These are phyloP conservation scores for Lochmaea crataegi DNA, from an alignment of 2,888 invertebrate species.

Conservation along the genomic window DNA sequence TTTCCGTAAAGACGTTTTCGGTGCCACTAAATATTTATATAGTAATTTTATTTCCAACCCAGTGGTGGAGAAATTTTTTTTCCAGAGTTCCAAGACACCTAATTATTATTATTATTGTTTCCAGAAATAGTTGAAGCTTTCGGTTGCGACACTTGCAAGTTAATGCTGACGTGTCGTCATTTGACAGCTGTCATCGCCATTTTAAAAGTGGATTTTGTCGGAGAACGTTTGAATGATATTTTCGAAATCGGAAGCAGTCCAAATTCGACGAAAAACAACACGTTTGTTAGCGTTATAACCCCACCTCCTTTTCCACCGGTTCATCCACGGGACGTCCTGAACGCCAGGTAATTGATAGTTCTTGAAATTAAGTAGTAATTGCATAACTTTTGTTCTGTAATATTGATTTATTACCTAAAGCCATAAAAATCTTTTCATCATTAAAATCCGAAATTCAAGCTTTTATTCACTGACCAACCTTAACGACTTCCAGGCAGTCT, in stretches of 20 bases:
- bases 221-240: conserved; percentile 53
- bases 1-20: too few relatives aligned
- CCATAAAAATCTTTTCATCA: conserved; percentile 10
- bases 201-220: conserved; percentile 72
- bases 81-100: too few relatives aligned
- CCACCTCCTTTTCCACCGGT: conserved; percentile 48
- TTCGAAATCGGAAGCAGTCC: conserved; percentile 1
- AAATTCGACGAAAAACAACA: conserved; percentile 26
- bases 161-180: conserved; percentile 73
- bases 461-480: not conserved
- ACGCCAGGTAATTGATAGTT: conserved; percentile 55
- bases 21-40: too few relatives aligned
- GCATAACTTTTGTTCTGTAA: not conserved
- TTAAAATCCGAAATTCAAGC: not conserved
- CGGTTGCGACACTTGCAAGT: conserved; percentile 71
- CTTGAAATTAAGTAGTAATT: not conserved
- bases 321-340: conserved; percentile 58
- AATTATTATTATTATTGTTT: conserved; percentile 53
- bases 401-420: too few relatives aligned
- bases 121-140: conserved; percentile 75
- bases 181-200: conserved; percentile 74
- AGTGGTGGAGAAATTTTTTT: too few relatives aligned
- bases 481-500: conserved; percentile 1
- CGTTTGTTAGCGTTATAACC: conserved; percentile 8
- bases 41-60: too few relatives aligned